Percentiles rank a stretch among this genome's conserved stretches.
These are phyloP conservation scores for Polydrusus cervinus DNA, from an alignment of 2,888 invertebrate genomes.

Conservation along the genomic window DNA sequence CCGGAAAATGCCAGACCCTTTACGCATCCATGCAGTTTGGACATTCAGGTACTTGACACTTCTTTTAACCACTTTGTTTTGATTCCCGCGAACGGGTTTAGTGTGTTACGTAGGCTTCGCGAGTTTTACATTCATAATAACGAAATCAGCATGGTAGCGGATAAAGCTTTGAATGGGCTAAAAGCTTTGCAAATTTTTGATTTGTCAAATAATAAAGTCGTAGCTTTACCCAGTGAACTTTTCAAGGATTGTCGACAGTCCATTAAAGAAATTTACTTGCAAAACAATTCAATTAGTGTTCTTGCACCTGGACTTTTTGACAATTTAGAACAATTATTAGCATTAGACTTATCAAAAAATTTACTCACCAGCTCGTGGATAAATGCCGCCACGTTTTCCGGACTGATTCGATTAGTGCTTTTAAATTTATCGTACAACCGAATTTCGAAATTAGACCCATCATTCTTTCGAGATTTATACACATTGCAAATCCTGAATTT, in stretches of 20 bases:
- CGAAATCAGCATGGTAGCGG: conserved; percentile 90
- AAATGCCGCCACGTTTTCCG: conserved; percentile 88
- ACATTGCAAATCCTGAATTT: conserved; percentile 90
- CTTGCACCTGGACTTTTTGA: conserved; percentile 89
- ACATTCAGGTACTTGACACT: conserved; percentile 87
- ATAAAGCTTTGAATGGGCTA: conserved; percentile 86
- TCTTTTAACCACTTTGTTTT: conserved; percentile 90
- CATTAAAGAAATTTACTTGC: conserved; percentile 91
- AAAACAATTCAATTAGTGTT: conserved; percentile 92
- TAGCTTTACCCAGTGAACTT: conserved; percentile 88
- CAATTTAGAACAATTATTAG: conserved; percentile 87
- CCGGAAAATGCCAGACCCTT: conserved; percentile 65
- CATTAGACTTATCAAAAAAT: conserved; percentile 89
- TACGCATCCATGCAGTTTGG: conserved; percentile 80
- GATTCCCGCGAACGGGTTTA: conserved; percentile 88
- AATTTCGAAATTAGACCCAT: conserved; percentile 85
- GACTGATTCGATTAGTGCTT: conserved; percentile 89
- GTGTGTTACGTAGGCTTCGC: conserved; percentile 83
- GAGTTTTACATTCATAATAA: conserved; percentile 90
- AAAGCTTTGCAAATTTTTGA: conserved; percentile 89
- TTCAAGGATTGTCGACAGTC: conserved; percentile 86
- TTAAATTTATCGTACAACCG: conserved; percentile 90
- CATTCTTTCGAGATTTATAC: conserved; percentile 89
- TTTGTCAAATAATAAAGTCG: conserved; percentile 92
- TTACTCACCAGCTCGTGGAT: conserved; percentile 91